These are phyloP conservation scores for Aphis gossypii DNA, from an alignment of 1,140 invertebrate species.

Conservation along the genomic window DNA sequence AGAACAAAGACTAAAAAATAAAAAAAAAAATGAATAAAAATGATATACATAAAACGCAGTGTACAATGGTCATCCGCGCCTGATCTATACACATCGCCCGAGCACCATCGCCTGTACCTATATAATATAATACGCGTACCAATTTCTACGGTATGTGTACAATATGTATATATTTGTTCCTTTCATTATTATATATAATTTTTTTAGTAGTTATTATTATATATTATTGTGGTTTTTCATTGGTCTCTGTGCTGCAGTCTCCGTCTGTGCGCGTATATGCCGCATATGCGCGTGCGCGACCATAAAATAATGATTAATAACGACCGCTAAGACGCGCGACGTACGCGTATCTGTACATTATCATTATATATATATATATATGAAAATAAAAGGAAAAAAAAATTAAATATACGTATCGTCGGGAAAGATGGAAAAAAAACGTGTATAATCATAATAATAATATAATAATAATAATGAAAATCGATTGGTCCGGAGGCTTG, in stretches of 20 bases:
- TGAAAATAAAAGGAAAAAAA: conserved; percentile 35
- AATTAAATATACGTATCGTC: background rate
- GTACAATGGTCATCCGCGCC: conserved; percentile 50
- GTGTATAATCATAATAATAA: conserved; percentile 54
- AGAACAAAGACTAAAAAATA: conserved; percentile 35
- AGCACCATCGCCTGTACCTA: background rate
- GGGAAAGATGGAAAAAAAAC: conserved; percentile 35
- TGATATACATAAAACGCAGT: background rate
- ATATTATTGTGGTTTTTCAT: conserved; percentile 57
- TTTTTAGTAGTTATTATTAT: conserved; percentile 42
- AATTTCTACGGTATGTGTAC: background rate
- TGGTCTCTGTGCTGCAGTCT: background rate
- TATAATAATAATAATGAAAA: conserved; percentile 52
- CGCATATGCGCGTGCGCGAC: conserved; percentile 20
- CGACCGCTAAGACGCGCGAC: conserved; percentile 48
- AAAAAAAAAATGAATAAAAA: conserved; percentile 26
- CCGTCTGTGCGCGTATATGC: background rate
- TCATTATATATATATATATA: background rate
- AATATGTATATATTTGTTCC: conserved; percentile 17
- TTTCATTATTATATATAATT: conserved; percentile 40
- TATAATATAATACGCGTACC: background rate
- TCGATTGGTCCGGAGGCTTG: conserved; percentile 56
- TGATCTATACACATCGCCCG: background rate
- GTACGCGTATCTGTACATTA: background rate
- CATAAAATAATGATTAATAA: conserved; percentile 58